A percentile compares a stretch with the other conserved stretches of the same genome.
These are phyloP conservation scores for Entosphenus tridentatus DNA, from an alignment of 2,113 vertebrate species.

Conservation along the genomic window DNA sequence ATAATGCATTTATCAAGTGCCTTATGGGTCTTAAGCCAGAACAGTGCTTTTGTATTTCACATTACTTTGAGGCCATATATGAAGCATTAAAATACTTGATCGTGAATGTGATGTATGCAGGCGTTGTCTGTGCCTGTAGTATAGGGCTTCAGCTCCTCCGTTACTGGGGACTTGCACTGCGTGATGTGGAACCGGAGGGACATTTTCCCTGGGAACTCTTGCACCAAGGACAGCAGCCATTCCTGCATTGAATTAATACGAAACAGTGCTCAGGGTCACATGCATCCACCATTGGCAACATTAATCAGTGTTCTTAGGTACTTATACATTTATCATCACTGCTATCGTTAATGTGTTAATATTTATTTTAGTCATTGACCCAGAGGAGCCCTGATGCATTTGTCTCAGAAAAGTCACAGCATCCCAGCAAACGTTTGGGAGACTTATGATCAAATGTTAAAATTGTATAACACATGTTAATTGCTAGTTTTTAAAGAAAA, in stretches of 20 bases:
- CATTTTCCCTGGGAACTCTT: constrained; percentile 48
- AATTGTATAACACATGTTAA: too few species aligned
- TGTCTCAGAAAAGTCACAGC: too few species aligned
- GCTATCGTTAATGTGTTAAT: background rate
- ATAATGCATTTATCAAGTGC: too few species aligned
- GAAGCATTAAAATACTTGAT: background rate
- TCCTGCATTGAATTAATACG: constrained; percentile 25
- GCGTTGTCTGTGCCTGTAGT: constrained; percentile 19
- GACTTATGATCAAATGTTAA: too few species aligned
- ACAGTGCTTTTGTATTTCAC: background rate
- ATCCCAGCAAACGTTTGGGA: too few species aligned
- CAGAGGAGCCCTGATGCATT: too few species aligned
- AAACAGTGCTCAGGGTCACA: constrained; percentile 17
- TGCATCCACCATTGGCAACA: constrained; percentile 16
- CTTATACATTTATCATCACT: background rate
- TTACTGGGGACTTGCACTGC: constrained; percentile 33
- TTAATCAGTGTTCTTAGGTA: constrained; percentile 13
- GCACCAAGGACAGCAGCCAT: constrained; percentile 39
- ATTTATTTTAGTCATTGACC: background rate
- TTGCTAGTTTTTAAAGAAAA: too few species aligned
- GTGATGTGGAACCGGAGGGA: constrained; percentile 55
- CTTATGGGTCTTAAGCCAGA: too few species aligned
- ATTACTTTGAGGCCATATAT: constrained; percentile 9
- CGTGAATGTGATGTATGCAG: constrained; percentile 18
- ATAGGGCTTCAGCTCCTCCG: constrained; percentile 34